A percentile compares a stretch with the other conserved stretches of the same genome.
These are phyloP conservation scores for Pachymerium ferrugineum DNA, from an alignment of 2,888 invertebrate genomes.

Conservation along the genomic window DNA sequence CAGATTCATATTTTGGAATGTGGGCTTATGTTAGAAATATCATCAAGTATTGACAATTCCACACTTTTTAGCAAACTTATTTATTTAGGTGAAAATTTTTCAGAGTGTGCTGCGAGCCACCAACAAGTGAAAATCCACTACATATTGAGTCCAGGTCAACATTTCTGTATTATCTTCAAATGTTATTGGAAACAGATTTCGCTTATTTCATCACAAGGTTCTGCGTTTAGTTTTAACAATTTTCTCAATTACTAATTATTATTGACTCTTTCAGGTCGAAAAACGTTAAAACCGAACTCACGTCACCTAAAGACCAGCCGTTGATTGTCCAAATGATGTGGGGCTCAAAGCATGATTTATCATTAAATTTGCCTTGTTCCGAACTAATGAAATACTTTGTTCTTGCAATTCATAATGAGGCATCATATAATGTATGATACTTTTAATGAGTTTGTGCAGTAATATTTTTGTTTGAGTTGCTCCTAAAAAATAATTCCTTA, in stretches of 20 bases:
- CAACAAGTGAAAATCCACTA: too few species aligned
- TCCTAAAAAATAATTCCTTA: not conserved
- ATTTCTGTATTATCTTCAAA: not conserved
- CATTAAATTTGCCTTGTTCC: not conserved
- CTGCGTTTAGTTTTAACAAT: too few species aligned
- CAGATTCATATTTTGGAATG: not conserved
- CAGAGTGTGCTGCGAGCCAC: too few species aligned
- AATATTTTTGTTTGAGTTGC: not conserved
- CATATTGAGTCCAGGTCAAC: too few species aligned
- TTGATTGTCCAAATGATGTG: not conserved
- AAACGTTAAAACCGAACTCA: not conserved
- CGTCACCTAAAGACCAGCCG: not conserved
- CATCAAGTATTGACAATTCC: not conserved
- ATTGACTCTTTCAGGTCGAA: not conserved
- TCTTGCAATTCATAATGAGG: not conserved
- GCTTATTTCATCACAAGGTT: not conserved
- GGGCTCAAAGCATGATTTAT: not conserved
- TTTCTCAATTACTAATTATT: too few species aligned
- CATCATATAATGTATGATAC: too few species aligned
- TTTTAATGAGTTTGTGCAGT: too few species aligned
- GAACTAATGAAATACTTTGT: not conserved
- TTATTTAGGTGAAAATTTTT: too few species aligned
- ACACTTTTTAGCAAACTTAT: not conserved
- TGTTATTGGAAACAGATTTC: not conserved
- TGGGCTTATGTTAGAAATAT: not conserved